Percentiles rank a stretch among this genome's conserved stretches.
These are phyloP conservation scores for Otocyon megalotis DNA, from an alignment of 2,113 vertebrate species.

Conservation along the genomic window DNA sequence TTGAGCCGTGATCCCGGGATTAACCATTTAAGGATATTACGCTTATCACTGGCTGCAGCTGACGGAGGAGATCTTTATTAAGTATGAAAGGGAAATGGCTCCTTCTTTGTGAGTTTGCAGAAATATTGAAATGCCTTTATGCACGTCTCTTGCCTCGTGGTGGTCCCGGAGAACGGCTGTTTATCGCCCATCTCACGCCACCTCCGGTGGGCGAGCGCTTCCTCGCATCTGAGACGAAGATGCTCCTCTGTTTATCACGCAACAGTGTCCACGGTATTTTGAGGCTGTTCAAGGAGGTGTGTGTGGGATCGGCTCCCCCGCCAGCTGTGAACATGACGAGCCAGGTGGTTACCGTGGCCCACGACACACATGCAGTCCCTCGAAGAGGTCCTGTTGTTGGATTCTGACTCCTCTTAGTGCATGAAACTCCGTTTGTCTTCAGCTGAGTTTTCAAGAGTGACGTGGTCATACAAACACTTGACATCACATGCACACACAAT, in stretches of 20 bases:
- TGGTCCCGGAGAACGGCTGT: neutral
- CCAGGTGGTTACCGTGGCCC: neutral
- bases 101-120: conserved; percentile 71
- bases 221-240: neutral
- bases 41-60: conserved; percentile 85
- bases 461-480: neutral
- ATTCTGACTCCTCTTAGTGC: accelerated
- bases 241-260: neutral
- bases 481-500: accelerated
- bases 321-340: neutral
- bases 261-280: neutral
- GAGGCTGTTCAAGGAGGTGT: neutral
- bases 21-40: conserved; percentile 87
- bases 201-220: neutral
- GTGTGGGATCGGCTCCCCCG: neutral
- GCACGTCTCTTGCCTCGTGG: neutral
- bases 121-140: conserved; percentile 78
- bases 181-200: neutral
- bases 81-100: conserved; percentile 77
- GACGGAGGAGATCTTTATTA: conserved; percentile 85
- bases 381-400: neutral
- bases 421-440: neutral
- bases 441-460: neutral
- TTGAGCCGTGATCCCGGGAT: conserved; percentile 85
- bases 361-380: neutral